These are phyloP conservation scores for Lasioglossum oenotherae DNA, from an alignment of 2,888 invertebrate genomes.

Conservation along the genomic window DNA sequence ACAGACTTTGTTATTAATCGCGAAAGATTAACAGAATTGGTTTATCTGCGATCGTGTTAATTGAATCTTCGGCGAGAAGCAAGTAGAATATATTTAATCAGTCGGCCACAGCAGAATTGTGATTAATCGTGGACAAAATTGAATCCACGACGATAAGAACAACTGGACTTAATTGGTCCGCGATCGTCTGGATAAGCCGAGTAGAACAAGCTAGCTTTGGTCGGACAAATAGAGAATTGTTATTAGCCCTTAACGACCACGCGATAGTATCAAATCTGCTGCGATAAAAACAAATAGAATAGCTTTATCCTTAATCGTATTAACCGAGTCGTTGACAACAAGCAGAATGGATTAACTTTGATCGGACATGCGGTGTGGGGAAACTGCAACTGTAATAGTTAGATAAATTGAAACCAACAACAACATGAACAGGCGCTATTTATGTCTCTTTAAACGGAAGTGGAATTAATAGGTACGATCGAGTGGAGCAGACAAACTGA, in stretches of 20 bases:
- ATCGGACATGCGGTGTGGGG: not conserved
- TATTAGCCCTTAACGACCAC: not conserved
- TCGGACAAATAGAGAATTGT: not conserved
- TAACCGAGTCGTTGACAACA: not conserved
- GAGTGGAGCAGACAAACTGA: not conserved
- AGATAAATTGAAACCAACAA: not conserved
- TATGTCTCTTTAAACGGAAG: not conserved
- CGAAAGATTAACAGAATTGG: not conserved
- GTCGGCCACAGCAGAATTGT: not conserved
- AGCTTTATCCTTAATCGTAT: not conserved
- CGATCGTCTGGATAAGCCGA: not conserved
- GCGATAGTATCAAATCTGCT: not conserved
- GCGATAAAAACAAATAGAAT: not conserved
- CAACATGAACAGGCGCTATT: not conserved
- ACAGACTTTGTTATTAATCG: not conserved
- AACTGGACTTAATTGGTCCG: not conserved
- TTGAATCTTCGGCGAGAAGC: not conserved
- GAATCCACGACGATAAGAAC: not conserved
- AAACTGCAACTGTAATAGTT: not conserved
- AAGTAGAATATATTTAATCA: not conserved
- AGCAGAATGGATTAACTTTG: not conserved
- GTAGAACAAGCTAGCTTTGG: not conserved
- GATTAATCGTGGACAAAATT: not conserved
- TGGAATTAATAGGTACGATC: not conserved
- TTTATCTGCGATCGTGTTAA: not conserved